A percentile compares a stretch with the other conserved stretches of the same genome.
Conservation (phyloP, 2,797 vertebrate species). For the Coracias cyanogaster region DNA sequence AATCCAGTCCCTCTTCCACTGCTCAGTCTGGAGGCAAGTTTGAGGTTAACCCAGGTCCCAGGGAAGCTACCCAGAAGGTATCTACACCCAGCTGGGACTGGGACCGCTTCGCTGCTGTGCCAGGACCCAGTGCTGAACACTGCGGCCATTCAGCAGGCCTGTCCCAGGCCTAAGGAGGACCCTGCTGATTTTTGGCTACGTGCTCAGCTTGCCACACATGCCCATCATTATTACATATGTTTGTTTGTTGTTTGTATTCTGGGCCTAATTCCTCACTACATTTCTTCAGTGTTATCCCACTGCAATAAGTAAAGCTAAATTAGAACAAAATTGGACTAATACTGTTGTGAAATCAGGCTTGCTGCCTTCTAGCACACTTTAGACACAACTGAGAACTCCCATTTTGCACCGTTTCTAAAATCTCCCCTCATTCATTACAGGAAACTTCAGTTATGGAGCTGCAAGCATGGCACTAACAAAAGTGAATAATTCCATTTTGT, state of each 20-base stretch:
- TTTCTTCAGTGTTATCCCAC: not conserved
- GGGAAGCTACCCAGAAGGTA: not conserved
- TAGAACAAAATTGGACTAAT: not conserved
- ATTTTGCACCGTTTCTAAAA: not conserved
- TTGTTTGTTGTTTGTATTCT: not conserved
- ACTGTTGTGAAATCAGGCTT: not conserved
- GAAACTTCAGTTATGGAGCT: not conserved
- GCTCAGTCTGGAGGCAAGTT: not conserved
- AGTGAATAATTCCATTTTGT: not conserved
- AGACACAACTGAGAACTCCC: not conserved
- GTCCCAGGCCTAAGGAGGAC: not conserved
- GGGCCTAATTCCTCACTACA: not conserved
- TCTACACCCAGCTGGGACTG: not conserved
- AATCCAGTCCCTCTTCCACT: not conserved
- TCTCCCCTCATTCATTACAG: not conserved
- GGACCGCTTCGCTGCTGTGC: not conserved
- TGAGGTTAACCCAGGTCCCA: not conserved
- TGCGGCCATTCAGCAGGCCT: not conserved
- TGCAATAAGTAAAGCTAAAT: not conserved
- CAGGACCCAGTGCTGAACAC: rapidly evolving
- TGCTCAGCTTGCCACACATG: not conserved
- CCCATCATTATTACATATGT: not conserved
- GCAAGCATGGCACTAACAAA: not conserved
- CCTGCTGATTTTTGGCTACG: not conserved
- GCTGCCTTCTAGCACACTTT: not conserved